These are phyloP conservation scores for Cosmopolites sordidus DNA, from an alignment of 2,888 invertebrate species.

Conservation along the genomic window DNA sequence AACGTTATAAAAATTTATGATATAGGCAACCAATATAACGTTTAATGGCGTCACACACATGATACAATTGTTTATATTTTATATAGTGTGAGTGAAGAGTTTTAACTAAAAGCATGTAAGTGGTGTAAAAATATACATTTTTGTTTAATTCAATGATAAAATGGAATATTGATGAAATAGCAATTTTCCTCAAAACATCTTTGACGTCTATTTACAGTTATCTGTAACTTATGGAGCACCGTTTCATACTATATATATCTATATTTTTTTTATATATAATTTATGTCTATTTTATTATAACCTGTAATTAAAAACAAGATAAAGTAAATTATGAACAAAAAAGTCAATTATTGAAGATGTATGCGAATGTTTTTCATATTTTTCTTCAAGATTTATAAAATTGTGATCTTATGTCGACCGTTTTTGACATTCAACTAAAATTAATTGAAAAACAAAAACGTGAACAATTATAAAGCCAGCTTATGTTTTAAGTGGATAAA, in stretches of 20 bases:
- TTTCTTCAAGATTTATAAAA: background rate
- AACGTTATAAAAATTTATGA: too few species aligned
- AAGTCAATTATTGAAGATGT: background rate
- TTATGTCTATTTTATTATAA: slow-evolving; percentile 16
- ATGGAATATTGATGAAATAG: too few species aligned
- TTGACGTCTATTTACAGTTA: slow-evolving; percentile 11
- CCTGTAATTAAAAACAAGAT: slow-evolving; percentile 11
- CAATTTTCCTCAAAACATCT: background rate
- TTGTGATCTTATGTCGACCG: slow-evolving; percentile 2
- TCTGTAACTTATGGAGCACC: slow-evolving; percentile 12
- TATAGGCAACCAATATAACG: too few species aligned
- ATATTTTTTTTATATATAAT: slow-evolving; percentile 17
- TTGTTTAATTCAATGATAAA: too few species aligned
- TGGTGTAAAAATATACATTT: too few species aligned
- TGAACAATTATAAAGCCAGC: slow-evolving; percentile 8
- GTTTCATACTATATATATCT: slow-evolving; percentile 1
- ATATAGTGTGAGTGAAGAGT: too few species aligned
- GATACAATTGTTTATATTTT: too few species aligned
- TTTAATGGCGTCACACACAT: too few species aligned
- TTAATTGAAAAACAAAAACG: slow-evolving; percentile 17
- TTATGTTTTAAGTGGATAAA: slow-evolving; percentile 6
- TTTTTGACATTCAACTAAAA: slow-evolving; percentile 17
- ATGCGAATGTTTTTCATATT: background rate
- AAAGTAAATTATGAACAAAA: background rate
- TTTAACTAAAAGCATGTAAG: too few species aligned